Conservation (phyloP, 1,140 invertebrate species). For the Myzus persicae region DNA sequence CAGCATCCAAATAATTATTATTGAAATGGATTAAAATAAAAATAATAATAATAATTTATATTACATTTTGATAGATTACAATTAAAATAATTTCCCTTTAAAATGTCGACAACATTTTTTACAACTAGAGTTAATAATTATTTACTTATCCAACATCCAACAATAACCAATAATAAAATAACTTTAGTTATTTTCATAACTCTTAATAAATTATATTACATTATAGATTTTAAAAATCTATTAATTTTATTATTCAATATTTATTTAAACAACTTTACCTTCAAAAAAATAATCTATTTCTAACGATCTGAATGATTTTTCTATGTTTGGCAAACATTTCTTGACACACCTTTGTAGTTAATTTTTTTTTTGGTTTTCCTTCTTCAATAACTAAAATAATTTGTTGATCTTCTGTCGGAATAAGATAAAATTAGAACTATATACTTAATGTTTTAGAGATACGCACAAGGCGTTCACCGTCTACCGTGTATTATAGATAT, state of each 20-base stretch:
- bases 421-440: conserved; percentile 22
- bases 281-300: neutral
- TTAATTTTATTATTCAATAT: neutral
- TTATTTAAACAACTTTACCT: neutral
- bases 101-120: neutral
- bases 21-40: neutral
- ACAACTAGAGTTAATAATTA: neutral
- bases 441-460: neutral
- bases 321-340: conserved; percentile 5
- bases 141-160: neutral
- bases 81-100: neutral
- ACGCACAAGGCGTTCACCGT: too few species aligned
- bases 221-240: neutral
- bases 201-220: neutral
- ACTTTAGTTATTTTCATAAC: neutral
- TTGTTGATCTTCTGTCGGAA: neutral
- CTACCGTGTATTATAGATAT: too few species aligned
- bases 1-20: neutral
- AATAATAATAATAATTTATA: too few species aligned
- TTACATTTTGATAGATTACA: neutral
- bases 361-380: neutral
- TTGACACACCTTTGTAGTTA: neutral
- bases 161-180: neutral
- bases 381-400: conserved; percentile 2
- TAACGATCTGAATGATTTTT: neutral